Evolutionary conservation across 2,113 vertebrate genomes (phyloP).

Genomic region (Miniopterus natalensis): DNA sequence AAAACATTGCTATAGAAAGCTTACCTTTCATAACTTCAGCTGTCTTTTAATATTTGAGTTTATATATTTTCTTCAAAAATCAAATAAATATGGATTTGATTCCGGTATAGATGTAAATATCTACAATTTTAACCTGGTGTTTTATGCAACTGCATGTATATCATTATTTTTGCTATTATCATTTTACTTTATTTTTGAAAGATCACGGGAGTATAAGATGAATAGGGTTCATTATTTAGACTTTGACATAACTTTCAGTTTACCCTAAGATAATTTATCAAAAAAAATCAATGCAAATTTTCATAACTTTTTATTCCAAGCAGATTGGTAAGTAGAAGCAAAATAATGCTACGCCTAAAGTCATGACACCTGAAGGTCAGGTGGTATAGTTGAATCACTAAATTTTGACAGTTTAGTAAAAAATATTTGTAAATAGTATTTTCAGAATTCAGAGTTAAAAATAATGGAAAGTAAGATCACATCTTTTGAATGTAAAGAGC

Average conservation of each 20-base stretch:
- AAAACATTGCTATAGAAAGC: neutral
- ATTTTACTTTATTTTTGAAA: neutral
- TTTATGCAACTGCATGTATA: neutral
- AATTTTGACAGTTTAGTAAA: neutral
- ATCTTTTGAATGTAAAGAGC: neutral
- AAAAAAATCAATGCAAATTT: neutral
- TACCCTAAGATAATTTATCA: neutral
- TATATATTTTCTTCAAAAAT: neutral
- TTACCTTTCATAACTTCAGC: neutral
- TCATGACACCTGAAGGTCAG: neutral
- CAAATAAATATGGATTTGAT: neutral
- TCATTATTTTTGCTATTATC: neutral
- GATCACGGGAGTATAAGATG: neutral
- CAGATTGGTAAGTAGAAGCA: neutral
- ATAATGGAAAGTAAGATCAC: neutral
- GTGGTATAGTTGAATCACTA: neutral
- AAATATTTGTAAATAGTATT: neutral
- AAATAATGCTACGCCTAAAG: neutral
- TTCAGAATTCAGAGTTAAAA: neutral
- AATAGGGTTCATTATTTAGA: neutral
- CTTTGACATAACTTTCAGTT: neutral
- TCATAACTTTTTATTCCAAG: neutral
- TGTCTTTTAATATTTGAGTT: neutral
- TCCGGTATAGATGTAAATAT: neutral
- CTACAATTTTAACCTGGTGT: neutral